Conservation (phyloP, 2,888 invertebrate genomes). For the Chrysodeixis includens region DNA sequence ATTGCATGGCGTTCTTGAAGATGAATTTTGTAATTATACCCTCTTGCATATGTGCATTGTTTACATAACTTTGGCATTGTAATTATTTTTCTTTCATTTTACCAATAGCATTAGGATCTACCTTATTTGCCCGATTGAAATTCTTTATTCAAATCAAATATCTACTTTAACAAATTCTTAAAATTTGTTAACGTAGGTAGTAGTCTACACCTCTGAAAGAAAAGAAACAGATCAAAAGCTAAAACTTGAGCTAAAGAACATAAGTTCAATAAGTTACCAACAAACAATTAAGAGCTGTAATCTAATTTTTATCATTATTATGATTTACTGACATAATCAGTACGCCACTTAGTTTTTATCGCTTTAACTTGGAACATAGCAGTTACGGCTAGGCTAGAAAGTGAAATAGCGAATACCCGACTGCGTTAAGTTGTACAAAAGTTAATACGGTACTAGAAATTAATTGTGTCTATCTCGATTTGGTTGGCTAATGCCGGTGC, state of each 20-base stretch:
- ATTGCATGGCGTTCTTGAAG: slow-evolving; percentile 1
- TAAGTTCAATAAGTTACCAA: not conserved
- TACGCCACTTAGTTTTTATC: slow-evolving; percentile 59
- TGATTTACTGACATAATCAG: slow-evolving; percentile 60
- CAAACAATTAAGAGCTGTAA: slow-evolving; percentile 6
- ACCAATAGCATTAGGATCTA: no score
- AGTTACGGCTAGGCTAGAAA: slow-evolving; percentile 71
- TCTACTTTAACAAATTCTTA: no score
- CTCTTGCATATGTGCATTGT: not conserved
- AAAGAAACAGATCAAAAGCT: not conserved
- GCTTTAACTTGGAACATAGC: slow-evolving; percentile 30
- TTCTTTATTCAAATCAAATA: no score
- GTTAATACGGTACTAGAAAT: slow-evolving; percentile 60
- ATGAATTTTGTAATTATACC: not conserved
- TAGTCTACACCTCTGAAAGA: not conserved
- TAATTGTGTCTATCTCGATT: slow-evolving; percentile 75
- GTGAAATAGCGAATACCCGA: slow-evolving; percentile 76
- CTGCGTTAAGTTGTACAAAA: slow-evolving; percentile 65
- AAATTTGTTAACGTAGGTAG: no score
- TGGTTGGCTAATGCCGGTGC: slow-evolving; percentile 82
- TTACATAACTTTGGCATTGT: no score
- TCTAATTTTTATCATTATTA: slow-evolving; percentile 53
- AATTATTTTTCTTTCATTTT: no score
- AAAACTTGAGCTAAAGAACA: not conserved
- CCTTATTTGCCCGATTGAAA: no score